Evolutionary conservation across 2,113 vertebrate genomes (phyloP).

Genomic region (Callaeas wilsoni): DNA sequence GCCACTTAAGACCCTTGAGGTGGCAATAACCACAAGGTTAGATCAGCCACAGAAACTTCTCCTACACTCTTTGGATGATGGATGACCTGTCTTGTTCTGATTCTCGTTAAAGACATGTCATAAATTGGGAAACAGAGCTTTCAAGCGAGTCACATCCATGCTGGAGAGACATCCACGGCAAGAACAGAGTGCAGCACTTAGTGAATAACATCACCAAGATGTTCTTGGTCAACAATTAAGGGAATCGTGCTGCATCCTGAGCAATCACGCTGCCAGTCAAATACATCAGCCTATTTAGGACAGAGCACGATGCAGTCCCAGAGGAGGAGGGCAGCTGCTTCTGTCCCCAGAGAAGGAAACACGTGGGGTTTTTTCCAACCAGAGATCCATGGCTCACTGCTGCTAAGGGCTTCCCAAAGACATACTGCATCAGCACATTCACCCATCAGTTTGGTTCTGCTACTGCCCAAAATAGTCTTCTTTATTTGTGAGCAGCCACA

Average conservation of each 20-base stretch:
- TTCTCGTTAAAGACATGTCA: not conserved
- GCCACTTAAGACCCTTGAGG: not conserved
- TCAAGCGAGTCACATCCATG: not conserved
- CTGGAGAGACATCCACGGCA: not conserved
- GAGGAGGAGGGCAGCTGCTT: not conserved
- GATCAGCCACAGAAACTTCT: not conserved
- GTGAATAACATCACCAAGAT: not conserved
- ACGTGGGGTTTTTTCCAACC: accelerated
- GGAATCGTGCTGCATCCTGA: not conserved
- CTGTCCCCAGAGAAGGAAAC: not conserved
- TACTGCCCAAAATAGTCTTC: not conserved
- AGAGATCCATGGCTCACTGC: not conserved
- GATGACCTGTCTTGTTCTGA: not conserved
- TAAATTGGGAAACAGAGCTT: not conserved
- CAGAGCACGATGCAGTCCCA: not conserved
- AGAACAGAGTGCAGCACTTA: not conserved
- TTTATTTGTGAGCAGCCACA: not conserved
- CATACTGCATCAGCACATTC: not conserved
- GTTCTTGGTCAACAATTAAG: not conserved
- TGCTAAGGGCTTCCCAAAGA: not conserved
- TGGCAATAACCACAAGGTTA: not conserved
- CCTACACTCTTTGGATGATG: not conserved
- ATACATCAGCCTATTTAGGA: not conserved
- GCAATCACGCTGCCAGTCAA: not conserved
- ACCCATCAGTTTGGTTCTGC: not conserved